Evolutionary conservation across 2,113 vertebrate species (phyloP), one percentile per base, ranked within the genome.

Genomic region (Strix uralensis): DNA sequence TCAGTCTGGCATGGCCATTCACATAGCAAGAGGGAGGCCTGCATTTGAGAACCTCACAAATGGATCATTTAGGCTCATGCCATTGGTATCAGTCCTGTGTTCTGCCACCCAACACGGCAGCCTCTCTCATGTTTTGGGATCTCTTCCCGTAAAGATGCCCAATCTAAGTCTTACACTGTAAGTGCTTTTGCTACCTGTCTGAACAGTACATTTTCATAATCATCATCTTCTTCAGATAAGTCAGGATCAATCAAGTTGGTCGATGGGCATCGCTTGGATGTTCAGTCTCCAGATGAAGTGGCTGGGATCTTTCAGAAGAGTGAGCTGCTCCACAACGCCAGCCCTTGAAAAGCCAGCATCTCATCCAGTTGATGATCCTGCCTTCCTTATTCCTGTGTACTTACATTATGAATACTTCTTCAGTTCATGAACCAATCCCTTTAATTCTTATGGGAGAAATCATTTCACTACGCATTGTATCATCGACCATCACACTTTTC

Each of bases 231-330:
- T 74, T 82, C 66, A 58, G 49, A 3, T 34, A 74, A 74, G 47
- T 44, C 74, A 58, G 46, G 15, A 40, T 66, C 46, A 66, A 27
- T 66, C 51, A 71, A 15, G 9, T 20, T 10, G 2, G 4, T 29
- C 0, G 2, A 54, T 36, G 14, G 55, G 42, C 74, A 86, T 61
- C 0, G 0, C 36, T 71, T 66, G 27, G 61, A 71, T 49, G 15
- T 40, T 74, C 57, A 44, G 13, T 58, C 23, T 63, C n/a, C 58
- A 58, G 36, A 71, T 4, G 1, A 82, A 85, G 34, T 18, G 20
- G 4, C 26, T 88, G 42, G 36, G 27, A 59, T 51, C 62, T 69
- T 88, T 49, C 58, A 59, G 47, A 91, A 72, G 34, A 65, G 18
- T 58, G 52, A 94, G 13, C 19, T 55, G 38, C 40, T 83, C 29